Conservation (phyloP, 2,888 invertebrate genomes). For the Epiperipatus broadwayi region DNA sequence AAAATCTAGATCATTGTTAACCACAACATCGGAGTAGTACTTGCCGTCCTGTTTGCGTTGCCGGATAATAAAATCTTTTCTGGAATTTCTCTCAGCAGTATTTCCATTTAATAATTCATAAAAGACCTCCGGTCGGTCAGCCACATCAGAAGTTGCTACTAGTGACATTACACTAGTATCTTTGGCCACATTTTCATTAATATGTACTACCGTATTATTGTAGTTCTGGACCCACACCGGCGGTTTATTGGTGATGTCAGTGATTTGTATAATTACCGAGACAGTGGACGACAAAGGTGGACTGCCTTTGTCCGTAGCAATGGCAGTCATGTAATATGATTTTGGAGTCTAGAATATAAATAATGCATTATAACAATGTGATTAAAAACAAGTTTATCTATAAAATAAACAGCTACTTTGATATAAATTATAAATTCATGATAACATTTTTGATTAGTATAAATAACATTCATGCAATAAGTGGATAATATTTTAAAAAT, state of each 20-base stretch:
- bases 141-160: no score
- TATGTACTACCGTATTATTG: no score
- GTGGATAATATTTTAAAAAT: not conserved
- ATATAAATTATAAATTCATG: no score
- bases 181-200: no score
- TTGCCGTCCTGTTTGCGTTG: constrained; percentile 38
- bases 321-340: constrained; percentile 93
- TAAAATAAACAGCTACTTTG: no score
- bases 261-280: constrained; percentile 95
- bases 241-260: constrained; percentile 92
- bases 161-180: no score
- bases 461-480: no score
- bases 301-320: constrained; percentile 92
- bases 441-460: no score
- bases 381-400: no score
- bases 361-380: constrained; percentile 7
- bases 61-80: constrained; percentile 35
- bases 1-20: constrained; percentile 57
- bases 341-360: constrained; percentile 31
- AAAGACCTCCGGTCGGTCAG: constrained; percentile 48
- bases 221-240: constrained; percentile 91
- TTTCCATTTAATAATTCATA: constrained; percentile 62
- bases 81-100: constrained; percentile 59
- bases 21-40: constrained; percentile 45
- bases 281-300: constrained; percentile 86